Evolutionary conservation across 1,140 invertebrate genomes (phyloP), one percentile per base, ranked within the genome.

Genomic region (Drosophila azteca): DNA sequence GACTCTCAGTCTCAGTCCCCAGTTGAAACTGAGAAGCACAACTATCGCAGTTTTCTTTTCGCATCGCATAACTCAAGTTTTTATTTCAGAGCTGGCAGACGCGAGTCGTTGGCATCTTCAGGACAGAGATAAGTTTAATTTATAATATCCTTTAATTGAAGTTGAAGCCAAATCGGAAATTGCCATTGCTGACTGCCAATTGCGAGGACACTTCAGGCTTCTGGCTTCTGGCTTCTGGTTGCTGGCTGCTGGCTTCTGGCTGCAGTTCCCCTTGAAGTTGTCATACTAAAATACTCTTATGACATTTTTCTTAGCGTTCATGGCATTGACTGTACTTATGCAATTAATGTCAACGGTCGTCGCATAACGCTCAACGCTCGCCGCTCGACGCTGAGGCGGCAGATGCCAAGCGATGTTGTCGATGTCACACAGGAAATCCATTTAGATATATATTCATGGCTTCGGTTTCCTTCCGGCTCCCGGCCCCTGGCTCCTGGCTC

Each of bases 301-400:
- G 71, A 59, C 55, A 51, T 51, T 62, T 54, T 49, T 70, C 53
- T 54, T 46, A 29, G 20, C 58, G 31, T 48, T 70, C 49, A 44
- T 66, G 72, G 72, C 67, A 81, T 81, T 81, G 73, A 81, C 77
- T 81, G 79, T 78, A 68, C 79, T 73, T 73, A 73, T 81, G 79
- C 79, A 81, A 81, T 81, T 81, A 81, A 77, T 73, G 79, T 77
- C 68, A 72, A 63, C 66, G 78, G 24, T 44, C 11, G 29, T 15
- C 66, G 72, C 41, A 26, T 5, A 15, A 8, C 66, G 67, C 48
- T 44, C 5, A 9, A 5, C 71, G 78, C 48, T 26, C 6, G 2
- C 5, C 66, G 78, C 69, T 63, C 57, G 51, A 46, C 48, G 48
- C 63, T 29, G 35, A 54, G 65, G 62, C 58, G 54, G 43, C 53